Base-by-base conservation (phyloP, 2,888 invertebrate genomes). In the Osmoderma eremita region DNA sequence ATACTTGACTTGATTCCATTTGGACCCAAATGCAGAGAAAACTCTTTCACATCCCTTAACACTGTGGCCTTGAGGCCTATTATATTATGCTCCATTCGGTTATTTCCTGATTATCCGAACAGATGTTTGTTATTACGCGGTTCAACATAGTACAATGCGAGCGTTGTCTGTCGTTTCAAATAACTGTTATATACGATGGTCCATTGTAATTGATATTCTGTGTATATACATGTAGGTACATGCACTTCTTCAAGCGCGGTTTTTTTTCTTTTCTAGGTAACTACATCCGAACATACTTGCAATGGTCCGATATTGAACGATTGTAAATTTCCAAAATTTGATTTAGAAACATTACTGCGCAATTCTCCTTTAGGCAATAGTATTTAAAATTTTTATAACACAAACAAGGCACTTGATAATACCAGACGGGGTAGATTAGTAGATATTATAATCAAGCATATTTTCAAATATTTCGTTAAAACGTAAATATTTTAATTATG, bases 311-410 rank as follows among this genome's bases (percentile, higher is more conserved):
- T 3, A 45, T 20, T 51, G 13, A 3, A 17, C 36, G 51, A 24
- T 51, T n/a, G 22, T 36, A 51, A 12, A 3, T 51, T 36, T 36
- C 13, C 22, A 18, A 36, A 51, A 36, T 51, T 51, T 51, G 22
- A 51, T 56, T 41, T 56, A 15, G 38, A 41, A 39, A 45, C 45
- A 17, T 45, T 41, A 41, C 24, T 56, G 22, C 20, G 41, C 24
- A 56, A 39, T 39, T 39, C 39, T 18, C 39, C 58, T 38, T 56
- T 56, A 56, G 58, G 51, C 4, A 51, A 51, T 36, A 51, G 51
- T 15, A 36, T 51, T 24, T 36, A 20, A 24, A 51, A 51, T 51
- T 51, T 22, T 51, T 51, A 22, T 20, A 36, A 51, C 13, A 13
- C 30, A 51, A 51, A 51, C 38, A 41, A 56, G 22, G 39, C 22